phyloP scores from a whole-genome alignment of 1,140 invertebrate species.

The Lucilia sericata region DNA sequence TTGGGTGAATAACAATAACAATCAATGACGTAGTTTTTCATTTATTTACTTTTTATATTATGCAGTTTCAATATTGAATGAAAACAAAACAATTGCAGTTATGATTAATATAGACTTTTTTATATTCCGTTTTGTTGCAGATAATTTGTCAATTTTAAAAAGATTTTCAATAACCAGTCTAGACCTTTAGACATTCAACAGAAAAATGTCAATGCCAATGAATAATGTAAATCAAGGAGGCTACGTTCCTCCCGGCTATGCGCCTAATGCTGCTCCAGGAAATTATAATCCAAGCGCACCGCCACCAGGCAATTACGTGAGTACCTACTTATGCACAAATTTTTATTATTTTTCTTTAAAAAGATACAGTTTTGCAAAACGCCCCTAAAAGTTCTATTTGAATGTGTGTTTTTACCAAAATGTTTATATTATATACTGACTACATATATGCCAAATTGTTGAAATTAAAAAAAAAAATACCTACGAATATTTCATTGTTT shows the following conservation, averaged over 20 bases:
- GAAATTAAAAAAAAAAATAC: too few relatives aligned
- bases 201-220: constrained; percentile 50
- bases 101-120: neutral
- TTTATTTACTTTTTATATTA: too few relatives aligned
- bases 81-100: too few relatives aligned
- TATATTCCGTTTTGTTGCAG: neutral
- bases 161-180: neutral
- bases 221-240: constrained; percentile 61
- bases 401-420: too few relatives aligned
- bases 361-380: neutral
- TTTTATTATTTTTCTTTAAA: neutral
- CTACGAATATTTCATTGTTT: too few relatives aligned
- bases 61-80: too few relatives aligned
- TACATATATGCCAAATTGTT: too few relatives aligned
- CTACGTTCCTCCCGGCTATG: constrained; percentile 59
- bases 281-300: constrained; percentile 33
- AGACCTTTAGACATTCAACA: neutral
- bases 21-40: too few relatives aligned
- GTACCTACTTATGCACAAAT: neutral
- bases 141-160: neutral
- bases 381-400: neutral
- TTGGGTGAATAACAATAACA: too few relatives aligned
- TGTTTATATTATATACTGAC: too few relatives aligned
- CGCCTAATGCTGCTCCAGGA: constrained; percentile 52
- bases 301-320: constrained; percentile 44